Conservation (phyloP, 2,113 vertebrate species). For the Propithecus coquereli region DNA sequence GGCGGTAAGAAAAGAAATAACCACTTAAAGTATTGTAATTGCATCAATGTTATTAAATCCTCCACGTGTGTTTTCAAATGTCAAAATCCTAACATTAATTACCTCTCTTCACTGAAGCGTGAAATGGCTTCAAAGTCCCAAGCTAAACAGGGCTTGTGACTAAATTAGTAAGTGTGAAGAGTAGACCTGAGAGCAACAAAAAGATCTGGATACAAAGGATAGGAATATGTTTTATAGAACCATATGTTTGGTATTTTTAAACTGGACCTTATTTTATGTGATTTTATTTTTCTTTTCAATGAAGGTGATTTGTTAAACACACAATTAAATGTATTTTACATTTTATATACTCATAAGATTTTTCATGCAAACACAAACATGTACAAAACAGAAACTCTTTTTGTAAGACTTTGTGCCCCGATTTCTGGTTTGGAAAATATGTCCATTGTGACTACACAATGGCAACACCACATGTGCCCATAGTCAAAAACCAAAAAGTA, state of each 20-base stretch:
- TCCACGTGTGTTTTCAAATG: constrained; percentile 62
- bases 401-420: neutral
- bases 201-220: neutral
- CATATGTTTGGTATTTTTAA: neutral
- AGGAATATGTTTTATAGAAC: neutral
- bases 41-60: constrained; percentile 65
- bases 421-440: constrained; percentile 14
- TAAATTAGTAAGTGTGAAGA: constrained; percentile 43
- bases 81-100: constrained; percentile 67
- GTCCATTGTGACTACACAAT: neutral
- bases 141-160: constrained; percentile 55
- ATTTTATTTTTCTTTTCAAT: constrained; percentile 30
- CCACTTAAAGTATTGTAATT: constrained; percentile 65
- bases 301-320: neutral
- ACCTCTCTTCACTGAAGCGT: constrained; percentile 63
- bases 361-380: neutral
- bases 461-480: neutral
- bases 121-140: constrained; percentile 62
- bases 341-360: constrained; percentile 5
- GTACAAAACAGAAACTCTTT: neutral
- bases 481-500: neutral
- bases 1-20: constrained; percentile 61
- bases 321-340: constrained; percentile 14
- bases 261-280: neutral
- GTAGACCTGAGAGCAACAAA: neutral